Conservation (phyloP, 2,888 invertebrate species). For the Chaitophorus viminalis region DNA sequence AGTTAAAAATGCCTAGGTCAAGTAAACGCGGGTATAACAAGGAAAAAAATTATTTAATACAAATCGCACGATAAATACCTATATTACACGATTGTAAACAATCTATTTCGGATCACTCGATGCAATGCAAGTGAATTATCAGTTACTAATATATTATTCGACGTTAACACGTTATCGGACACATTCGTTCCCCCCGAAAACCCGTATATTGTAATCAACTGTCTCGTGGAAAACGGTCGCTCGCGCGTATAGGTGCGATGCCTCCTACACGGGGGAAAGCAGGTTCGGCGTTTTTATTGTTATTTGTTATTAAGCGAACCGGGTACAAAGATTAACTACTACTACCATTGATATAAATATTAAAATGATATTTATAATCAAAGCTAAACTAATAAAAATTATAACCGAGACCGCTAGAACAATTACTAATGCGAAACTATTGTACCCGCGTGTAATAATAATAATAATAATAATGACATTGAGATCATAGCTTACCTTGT, state of each 20-base stretch:
- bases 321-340: not conserved
- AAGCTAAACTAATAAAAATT: no score
- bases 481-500: conserved; percentile 43
- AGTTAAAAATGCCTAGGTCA: not conserved
- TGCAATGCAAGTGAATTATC: no score
- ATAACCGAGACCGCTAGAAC: no score
- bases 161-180: conserved; percentile 38
- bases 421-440: not conserved
- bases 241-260: no score
- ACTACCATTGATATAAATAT: no score
- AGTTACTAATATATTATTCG: no score
- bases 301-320: not conserved
- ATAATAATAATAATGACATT: not conserved
- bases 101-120: no score
- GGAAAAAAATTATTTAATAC: not conserved
- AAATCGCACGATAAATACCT: not conserved
- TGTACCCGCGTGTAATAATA: not conserved
- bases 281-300: not conserved
- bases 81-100: no score
- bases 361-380: no score
- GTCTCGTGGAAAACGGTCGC: not conserved
- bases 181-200: not conserved
- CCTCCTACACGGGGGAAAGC: not conserved
- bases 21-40: not conserved
- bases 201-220: not conserved